Conservation (phyloP, 2,888 invertebrate species). For the Megamerina dolium region DNA sequence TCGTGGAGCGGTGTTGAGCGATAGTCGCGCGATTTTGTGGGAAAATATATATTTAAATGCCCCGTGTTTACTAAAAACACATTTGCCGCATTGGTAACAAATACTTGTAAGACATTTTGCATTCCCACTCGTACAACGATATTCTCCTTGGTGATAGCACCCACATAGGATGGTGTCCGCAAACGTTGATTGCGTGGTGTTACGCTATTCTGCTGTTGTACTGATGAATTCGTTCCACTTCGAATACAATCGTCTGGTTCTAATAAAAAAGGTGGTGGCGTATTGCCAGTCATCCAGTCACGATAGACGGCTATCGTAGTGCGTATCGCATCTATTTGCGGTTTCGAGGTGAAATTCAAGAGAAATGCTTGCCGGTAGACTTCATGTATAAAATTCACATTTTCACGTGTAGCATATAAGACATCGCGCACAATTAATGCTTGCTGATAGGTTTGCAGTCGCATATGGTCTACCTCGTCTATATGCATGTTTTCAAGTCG, state of each 20-base stretch:
- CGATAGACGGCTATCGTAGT: conserved; percentile 88
- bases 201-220: conserved; percentile 36
- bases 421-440: conserved; percentile 75
- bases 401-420: conserved; percentile 78
- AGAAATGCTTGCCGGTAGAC: conserved; percentile 89
- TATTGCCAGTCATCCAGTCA: conserved; percentile 88
- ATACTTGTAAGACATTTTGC: conserved; percentile 58
- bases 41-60: conserved; percentile 52
- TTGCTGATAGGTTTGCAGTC: conserved; percentile 42
- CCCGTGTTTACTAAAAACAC: conserved; percentile 70
- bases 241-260: conserved; percentile 55
- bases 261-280: conserved; percentile 72
- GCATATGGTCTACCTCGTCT: conserved; percentile 44
- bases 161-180: conserved; percentile 80
- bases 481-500: conserved; percentile 44
- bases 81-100: conserved; percentile 92
- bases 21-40: conserved; percentile 54
- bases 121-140: conserved; percentile 74
- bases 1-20: conserved; percentile 73
- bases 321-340: conserved; percentile 79
- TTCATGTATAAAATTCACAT: conserved; percentile 92
- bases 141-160: conserved; percentile 75
- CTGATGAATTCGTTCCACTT: conserved; percentile 3
- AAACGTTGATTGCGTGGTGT: conserved; percentile 55
- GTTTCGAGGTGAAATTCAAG: conserved; percentile 64